Evolutionary conservation across 2,888 invertebrate species (phyloP).

Genomic region (Ormyrus labotus): DNA sequence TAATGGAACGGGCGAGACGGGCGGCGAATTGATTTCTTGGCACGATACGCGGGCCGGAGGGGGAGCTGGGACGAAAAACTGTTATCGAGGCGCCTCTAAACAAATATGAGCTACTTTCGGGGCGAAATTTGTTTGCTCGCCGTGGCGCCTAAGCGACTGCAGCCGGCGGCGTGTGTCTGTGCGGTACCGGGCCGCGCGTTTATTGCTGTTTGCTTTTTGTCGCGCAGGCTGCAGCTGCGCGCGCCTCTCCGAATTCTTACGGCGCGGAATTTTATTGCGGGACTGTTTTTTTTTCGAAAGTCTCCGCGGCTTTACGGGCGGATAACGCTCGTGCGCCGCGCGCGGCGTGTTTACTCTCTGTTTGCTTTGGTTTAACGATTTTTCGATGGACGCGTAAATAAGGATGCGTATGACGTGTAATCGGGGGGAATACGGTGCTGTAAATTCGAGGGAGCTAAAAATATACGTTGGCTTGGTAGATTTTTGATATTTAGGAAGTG

Average conservation of each 20-base stretch:
- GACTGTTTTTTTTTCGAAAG: not conserved
- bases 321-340: constrained; percentile 16
- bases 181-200: constrained; percentile 12
- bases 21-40: constrained; percentile 55
- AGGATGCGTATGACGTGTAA: too few species aligned
- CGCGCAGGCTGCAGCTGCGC: constrained; percentile 15
- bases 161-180: not conserved
- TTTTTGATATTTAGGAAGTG: too few species aligned
- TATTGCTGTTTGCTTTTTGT: constrained; percentile 49
- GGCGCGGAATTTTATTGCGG: too few species aligned
- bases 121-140: constrained; percentile 51
- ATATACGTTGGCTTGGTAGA: too few species aligned
- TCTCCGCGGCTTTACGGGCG: not conserved
- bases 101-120: constrained; percentile 55
- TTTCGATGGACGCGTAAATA: too few species aligned
- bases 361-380: too few species aligned
- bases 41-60: constrained; percentile 4
- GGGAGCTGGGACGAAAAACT: constrained; percentile 42
- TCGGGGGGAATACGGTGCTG: too few species aligned
- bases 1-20: not conserved
- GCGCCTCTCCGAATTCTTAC: not conserved
- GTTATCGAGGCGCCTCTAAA: constrained; percentile 56
- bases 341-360: not conserved
- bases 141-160: constrained; percentile 29
- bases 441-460: too few species aligned